These are phyloP conservation scores for Cariama cristata DNA, from an alignment of 2,113 vertebrate species.

Conservation along the genomic window DNA sequence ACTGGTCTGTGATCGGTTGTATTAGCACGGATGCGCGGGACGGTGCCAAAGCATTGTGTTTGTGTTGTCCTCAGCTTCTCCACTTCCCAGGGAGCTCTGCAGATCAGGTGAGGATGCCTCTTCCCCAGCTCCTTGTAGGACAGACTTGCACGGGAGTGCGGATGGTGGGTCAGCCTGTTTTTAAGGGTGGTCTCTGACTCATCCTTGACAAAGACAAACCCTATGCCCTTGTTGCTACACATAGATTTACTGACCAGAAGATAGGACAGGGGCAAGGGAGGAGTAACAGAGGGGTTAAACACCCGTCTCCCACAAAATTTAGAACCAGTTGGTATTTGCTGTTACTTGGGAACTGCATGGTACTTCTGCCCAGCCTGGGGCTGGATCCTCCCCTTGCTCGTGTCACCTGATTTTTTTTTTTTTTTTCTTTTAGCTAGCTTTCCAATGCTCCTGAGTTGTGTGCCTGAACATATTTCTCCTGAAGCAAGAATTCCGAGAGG, in stretches of 20 bases:
- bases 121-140: background rate
- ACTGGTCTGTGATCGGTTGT: background rate
- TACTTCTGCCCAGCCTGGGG: background rate
- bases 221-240: background rate
- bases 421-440: background rate
- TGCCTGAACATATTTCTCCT: background rate
- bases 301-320: background rate
- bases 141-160: accelerated
- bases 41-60: accelerated
- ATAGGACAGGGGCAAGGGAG: background rate
- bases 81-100: background rate
- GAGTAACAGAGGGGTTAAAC: background rate
- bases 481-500: background rate
- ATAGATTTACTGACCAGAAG: background rate
- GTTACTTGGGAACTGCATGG: background rate
- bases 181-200: background rate
- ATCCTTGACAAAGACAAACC: background rate
- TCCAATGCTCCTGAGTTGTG: background rate
- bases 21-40: background rate
- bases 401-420: background rate
- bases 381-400: background rate
- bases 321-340: background rate
- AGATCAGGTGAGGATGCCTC: background rate
- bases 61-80: background rate
- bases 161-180: background rate